Percentiles rank a stretch among this genome's conserved stretches.
Conservation (phyloP, 1,140 invertebrate genomes). For the Brachionus angularis region DNA sequence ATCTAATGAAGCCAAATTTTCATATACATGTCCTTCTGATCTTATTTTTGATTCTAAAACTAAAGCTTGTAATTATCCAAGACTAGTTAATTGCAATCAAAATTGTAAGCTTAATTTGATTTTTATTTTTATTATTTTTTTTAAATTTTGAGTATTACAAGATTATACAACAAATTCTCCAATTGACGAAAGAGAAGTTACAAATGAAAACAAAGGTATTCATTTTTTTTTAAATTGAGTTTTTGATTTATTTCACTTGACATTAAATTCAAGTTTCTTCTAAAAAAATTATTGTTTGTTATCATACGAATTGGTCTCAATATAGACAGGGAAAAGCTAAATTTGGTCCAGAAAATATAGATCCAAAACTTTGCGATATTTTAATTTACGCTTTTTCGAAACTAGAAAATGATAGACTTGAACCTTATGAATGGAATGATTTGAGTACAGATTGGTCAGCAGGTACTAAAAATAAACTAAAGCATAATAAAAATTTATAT, state of each 20-base stretch:
- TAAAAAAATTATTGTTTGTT: constrained; percentile 77
- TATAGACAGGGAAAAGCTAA: constrained; percentile 77
- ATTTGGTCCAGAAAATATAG: constrained; percentile 80
- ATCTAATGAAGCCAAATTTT: constrained; percentile 1
- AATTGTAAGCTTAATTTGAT: too few species aligned
- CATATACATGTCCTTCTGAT: background rate
- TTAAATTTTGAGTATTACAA: too few species aligned
- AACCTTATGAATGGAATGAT: constrained; percentile 70
- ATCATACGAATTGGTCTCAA: constrained; percentile 86
- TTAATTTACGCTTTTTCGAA: constrained; percentile 89
- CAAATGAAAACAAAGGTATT: too few species aligned
- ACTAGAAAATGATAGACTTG: constrained; percentile 45
- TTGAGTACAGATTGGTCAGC: constrained; percentile 55
- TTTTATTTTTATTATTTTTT: too few species aligned
- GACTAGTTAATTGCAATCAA: too few species aligned
- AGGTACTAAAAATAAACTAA: constrained; percentile 62
- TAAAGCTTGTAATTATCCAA: constrained; percentile 39
- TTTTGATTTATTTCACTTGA: too few species aligned
- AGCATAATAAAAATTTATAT: too few species aligned
- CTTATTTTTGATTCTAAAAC: constrained; percentile 21
- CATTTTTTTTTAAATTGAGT: too few species aligned
- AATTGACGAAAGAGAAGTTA: too few species aligned
- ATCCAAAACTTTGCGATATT: constrained; percentile 79
- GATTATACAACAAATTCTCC: too few species aligned
- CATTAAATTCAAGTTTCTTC: too few species aligned